Base-by-base conservation (phyloP, 2,797 vertebrate species). In the Oryzias dopingdopingensis region DNA sequence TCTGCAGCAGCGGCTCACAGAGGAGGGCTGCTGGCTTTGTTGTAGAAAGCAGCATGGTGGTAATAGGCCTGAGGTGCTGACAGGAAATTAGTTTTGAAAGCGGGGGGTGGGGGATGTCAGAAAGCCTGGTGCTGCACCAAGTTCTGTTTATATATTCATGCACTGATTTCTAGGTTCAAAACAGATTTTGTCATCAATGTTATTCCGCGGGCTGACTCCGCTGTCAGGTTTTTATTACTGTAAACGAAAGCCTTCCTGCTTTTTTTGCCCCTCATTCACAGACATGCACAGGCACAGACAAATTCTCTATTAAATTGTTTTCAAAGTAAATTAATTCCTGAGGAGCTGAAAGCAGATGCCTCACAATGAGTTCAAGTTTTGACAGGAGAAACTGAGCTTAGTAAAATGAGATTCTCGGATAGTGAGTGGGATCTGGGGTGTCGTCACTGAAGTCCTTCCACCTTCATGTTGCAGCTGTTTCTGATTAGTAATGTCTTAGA, bases 61-160 rank as follows among this genome's bases (percentile, higher is more conserved):
- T 85, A 84, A 85, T 80, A 62, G 77, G 78, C 78, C 83, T 70
- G 77, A 71, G 81, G 80, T 77, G 76, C 56, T 83, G 85, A 77
- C 37, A 52, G 82, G 77, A 86, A 87, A 88, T 86, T 84, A 84
- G 80, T 84, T 84, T 74, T 55, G 80, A 83, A 81, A 84, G 76
- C 74, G 82, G 70, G 62, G 79, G 62, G 84, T 66, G 59, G 62
- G 71, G 64, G 62, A 69, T 76, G 75, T 71, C 71, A 74, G 71
- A 77, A 67, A 72, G 67, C 63, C 74, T 23, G 0, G 52, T 13
- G 59, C 65, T 67, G 52, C 10, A 37, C 32, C 32, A 37, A 37
- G 32, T 37, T 42, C 60, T 70, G 62, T 67, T 79, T 79, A 55
- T 64, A 20, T 66, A 66, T 81, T 79, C 65, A 65, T 73, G 60